Conservation (phyloP, 2,797 vertebrate species). For the Myotis planiceps region DNA sequence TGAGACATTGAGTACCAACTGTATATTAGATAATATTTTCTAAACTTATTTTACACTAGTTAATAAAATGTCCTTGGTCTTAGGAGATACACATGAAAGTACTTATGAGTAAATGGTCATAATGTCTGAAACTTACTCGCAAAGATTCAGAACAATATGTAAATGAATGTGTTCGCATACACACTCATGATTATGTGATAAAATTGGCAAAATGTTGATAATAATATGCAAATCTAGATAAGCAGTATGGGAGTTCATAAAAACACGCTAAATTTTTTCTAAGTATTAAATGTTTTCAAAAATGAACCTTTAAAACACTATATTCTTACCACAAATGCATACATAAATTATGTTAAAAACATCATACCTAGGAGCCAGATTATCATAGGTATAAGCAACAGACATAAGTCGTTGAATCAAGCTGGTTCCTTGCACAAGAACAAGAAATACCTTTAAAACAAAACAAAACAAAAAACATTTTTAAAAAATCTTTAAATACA, state of each 20-base stretch:
- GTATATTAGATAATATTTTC: neutral
- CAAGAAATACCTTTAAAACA: constrained; percentile 94
- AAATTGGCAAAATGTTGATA: neutral
- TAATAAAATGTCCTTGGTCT: neutral
- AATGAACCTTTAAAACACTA: neutral
- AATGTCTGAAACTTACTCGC: neutral
- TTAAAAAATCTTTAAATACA: constrained; percentile 70
- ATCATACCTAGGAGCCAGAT: constrained; percentile 96
- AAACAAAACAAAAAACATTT: constrained; percentile 76
- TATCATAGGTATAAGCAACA: constrained; percentile 99
- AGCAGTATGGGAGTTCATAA: neutral
- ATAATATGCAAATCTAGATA: neutral
- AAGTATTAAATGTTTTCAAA: constrained; percentile 4
- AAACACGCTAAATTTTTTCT: neutral
- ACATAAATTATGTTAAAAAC: constrained; percentile 50
- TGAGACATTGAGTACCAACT: neutral
- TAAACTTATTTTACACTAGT: neutral
- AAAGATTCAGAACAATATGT: neutral
- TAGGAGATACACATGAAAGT: neutral
- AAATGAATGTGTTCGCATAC: neutral
- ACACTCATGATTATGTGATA: neutral
- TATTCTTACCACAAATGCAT: constrained; percentile 39
- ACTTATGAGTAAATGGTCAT: neutral
- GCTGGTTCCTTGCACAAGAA: constrained; percentile 97
- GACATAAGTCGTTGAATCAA: constrained; percentile 98